Percentiles rank a stretch among this genome's conserved stretches.
Evolutionary conservation across 1,140 invertebrate species (phyloP).

Genomic region (Euwallacea fornicatus): DNA sequence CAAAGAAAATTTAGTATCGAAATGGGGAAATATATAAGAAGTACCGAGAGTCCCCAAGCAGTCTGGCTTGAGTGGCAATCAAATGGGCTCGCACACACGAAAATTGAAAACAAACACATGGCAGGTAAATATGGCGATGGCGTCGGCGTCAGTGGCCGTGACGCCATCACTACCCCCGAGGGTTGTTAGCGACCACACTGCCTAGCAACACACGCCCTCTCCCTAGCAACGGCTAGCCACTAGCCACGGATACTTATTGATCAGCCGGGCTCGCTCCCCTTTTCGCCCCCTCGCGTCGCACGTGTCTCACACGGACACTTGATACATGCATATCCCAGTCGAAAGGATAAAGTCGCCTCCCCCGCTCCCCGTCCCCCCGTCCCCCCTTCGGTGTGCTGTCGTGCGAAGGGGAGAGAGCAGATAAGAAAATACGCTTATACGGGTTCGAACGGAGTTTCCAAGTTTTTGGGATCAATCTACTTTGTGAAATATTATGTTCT

Average conservation of each 20-base stretch:
- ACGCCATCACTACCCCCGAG: slow-evolving; percentile 55
- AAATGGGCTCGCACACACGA: slow-evolving; percentile 34
- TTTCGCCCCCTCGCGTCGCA: slow-evolving; percentile 29
- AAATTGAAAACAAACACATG: slow-evolving; percentile 55
- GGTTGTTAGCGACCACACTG: slow-evolving; percentile 56
- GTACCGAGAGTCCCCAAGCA: slow-evolving; percentile 6
- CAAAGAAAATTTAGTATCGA: no score
- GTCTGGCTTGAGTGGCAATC: slow-evolving; percentile 5
- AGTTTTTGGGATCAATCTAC: slow-evolving; percentile 32
- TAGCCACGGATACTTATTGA: slow-evolving; percentile 57
- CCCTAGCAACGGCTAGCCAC: slow-evolving; percentile 57
- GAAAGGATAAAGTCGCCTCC: slow-evolving; percentile 41
- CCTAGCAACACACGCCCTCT: slow-evolving; percentile 56
- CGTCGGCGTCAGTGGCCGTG: slow-evolving; percentile 44
- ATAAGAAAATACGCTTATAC: slow-evolving; percentile 37
- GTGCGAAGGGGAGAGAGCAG: slow-evolving; percentile 29
- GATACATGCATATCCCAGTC: slow-evolving; percentile 47
- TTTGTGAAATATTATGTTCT: slow-evolving; percentile 31
- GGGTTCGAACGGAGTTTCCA: slow-evolving; percentile 30
- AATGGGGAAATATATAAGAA: neutral
- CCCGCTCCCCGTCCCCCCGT: neutral
- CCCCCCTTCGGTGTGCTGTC: slow-evolving; percentile 4
- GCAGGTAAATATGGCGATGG: slow-evolving; percentile 54
- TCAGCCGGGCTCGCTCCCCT: slow-evolving; percentile 44
- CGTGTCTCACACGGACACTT: slow-evolving; percentile 46